These are phyloP conservation scores for Bradynema listronoti DNA, from an alignment of 1,140 invertebrate genomes.

Conservation along the genomic window DNA sequence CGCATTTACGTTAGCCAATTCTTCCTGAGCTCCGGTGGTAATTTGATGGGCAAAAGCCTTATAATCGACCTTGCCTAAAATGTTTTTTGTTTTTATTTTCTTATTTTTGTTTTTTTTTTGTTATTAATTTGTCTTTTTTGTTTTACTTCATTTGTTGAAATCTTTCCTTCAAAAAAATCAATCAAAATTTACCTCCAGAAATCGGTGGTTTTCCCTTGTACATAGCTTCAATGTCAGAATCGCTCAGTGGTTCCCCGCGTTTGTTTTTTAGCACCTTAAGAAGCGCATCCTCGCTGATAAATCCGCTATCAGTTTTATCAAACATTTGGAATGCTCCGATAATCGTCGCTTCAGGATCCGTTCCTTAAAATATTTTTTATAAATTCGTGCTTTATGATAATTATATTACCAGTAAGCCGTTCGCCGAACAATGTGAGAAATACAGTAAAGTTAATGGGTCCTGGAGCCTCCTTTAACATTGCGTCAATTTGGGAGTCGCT, in stretches of 20 bases:
- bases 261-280: conserved; percentile 57
- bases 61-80: conserved; percentile 53
- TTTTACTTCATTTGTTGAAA: background rate
- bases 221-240: conserved; percentile 57
- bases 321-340: conserved; percentile 93
- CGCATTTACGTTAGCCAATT: conserved; percentile 47
- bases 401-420: conserved; percentile 64
- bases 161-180: conserved; percentile 14
- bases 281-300: conserved; percentile 54
- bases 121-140: background rate
- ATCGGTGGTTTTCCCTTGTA: conserved; percentile 58
- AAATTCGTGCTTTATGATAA: background rate
- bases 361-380: conserved; percentile 68
- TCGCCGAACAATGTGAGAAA: conserved; percentile 97
- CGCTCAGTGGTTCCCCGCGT: conserved; percentile 53
- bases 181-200: conserved; percentile 37
- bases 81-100: no score
- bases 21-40: conserved; percentile 57
- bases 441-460: conserved; percentile 97
- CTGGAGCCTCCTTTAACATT: conserved; percentile 96
- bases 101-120: no score
- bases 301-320: conserved; percentile 77
- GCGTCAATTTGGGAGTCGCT: conserved; percentile 85
- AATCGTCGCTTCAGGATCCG: conserved; percentile 89
- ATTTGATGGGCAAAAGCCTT: conserved; percentile 58